Evolutionary conservation across 2,797 vertebrate species (phyloP).

Genomic region (Limosa lapponica): DNA sequence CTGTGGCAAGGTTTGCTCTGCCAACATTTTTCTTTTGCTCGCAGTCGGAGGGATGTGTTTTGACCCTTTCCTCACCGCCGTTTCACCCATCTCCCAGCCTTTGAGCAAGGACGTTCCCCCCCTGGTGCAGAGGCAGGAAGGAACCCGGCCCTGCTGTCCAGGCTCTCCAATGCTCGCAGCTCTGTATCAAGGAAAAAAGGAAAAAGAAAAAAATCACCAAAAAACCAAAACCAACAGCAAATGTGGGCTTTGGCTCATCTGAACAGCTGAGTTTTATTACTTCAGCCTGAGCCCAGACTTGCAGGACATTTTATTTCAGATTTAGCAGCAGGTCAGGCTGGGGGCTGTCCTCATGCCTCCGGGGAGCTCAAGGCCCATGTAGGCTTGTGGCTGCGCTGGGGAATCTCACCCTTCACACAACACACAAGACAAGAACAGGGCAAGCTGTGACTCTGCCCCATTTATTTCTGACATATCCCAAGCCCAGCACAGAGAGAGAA

Average conservation of each 20-base stretch:
- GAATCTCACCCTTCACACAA: not conserved
- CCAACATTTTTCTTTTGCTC: slow-evolving; percentile 12
- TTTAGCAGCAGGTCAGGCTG: not conserved
- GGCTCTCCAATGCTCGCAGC: not conserved
- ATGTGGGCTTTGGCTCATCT: not conserved
- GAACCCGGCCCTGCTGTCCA: not conserved
- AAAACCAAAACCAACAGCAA: not conserved
- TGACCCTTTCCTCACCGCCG: not conserved
- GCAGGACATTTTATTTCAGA: not conserved
- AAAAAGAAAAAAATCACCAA: not conserved
- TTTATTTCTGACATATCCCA: not conserved
- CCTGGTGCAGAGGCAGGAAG: not conserved
- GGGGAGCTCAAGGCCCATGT: accelerated
- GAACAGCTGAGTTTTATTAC: not conserved
- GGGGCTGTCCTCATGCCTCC: not conserved
- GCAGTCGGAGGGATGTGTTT: not conserved
- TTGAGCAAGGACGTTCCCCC: not conserved
- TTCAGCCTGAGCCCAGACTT: not conserved
- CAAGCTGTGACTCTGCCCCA: not conserved
- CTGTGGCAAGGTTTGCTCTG: slow-evolving; percentile 16
- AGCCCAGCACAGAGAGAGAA: not conserved
- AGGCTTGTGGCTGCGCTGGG: not conserved
- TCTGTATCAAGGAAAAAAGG: not conserved
- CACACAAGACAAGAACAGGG: accelerated
- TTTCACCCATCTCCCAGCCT: not conserved